A percentile compares a stretch with the other conserved stretches of the same genome.
Conservation (phyloP, 2,888 invertebrate species). For the Cybosia mesomella region DNA sequence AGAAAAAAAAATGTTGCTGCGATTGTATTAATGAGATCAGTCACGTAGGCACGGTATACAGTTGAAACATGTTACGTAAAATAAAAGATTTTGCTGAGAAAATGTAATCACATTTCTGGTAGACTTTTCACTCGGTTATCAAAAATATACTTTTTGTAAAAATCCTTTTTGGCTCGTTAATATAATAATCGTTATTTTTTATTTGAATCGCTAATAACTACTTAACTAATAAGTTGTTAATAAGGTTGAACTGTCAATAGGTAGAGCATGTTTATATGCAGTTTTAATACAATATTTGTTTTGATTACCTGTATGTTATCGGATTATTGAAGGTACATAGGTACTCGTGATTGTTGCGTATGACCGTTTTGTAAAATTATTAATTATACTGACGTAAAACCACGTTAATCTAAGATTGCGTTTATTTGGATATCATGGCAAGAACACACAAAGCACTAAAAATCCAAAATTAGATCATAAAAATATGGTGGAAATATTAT, state of each 20-base stretch:
- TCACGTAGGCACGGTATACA: constrained; percentile 26
- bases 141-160: background rate
- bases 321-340: too few species aligned
- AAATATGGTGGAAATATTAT: too few species aligned
- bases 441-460: background rate
- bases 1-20: constrained; percentile 35
- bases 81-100: background rate
- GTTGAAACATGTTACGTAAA: background rate
- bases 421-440: background rate
- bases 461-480: too few species aligned
- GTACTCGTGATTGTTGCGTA: background rate
- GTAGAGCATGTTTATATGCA: too few species aligned
- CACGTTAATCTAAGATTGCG: background rate
- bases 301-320: too few species aligned
- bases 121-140: background rate
- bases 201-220: background rate
- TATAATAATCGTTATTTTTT: too few species aligned
- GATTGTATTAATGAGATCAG: constrained; percentile 45
- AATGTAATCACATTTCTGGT: too few species aligned
- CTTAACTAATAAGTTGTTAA: too few species aligned
- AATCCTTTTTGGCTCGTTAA: background rate
- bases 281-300: too few species aligned
- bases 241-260: too few species aligned
- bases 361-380: background rate
- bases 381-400: background rate